These are phyloP conservation scores for Sebastes kiyomatsui DNA, from an alignment of 2,797 vertebrate genomes.

Conservation along the genomic window DNA sequence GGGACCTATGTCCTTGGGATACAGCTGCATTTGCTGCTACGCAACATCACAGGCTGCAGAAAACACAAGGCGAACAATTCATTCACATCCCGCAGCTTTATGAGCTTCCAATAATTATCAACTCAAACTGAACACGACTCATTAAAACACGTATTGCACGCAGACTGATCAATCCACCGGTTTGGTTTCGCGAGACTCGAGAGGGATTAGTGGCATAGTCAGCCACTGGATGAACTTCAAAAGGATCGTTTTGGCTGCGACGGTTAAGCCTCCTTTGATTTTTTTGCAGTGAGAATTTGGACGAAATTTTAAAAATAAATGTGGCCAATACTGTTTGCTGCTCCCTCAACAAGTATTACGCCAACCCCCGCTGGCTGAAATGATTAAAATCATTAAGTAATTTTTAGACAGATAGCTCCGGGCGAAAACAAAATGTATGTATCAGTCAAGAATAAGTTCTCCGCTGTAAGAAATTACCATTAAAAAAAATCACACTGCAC, in stretches of 20 bases:
- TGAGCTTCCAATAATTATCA: slow-evolving; percentile 48
- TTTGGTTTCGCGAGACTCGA: slow-evolving; percentile 40
- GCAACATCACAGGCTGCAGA: slow-evolving; percentile 24
- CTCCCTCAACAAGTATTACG: not conserved
- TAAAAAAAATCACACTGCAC: not conserved
- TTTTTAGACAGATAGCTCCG: slow-evolving; percentile 14
- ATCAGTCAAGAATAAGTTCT: slow-evolving; percentile 14
- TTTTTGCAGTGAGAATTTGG: slow-evolving; percentile 38
- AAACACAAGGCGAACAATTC: slow-evolving; percentile 33
- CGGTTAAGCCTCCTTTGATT: slow-evolving; percentile 47
- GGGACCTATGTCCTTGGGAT: slow-evolving; percentile 43
- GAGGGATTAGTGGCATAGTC: slow-evolving; percentile 50
- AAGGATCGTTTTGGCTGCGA: slow-evolving; percentile 45
- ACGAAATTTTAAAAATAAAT: slow-evolving; percentile 1
- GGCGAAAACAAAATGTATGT: slow-evolving; percentile 10
- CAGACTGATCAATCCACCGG: slow-evolving; percentile 51
- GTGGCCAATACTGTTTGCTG: not conserved
- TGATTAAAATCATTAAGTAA: slow-evolving; percentile 24
- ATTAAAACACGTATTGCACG: slow-evolving; percentile 29
- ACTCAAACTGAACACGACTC: slow-evolving; percentile 24
- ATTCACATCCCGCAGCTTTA: slow-evolving; percentile 15
- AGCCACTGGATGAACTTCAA: slow-evolving; percentile 65
- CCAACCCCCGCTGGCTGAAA: not conserved
- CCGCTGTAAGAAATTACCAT: slow-evolving; percentile 4
- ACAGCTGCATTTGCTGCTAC: slow-evolving; percentile 29